These are phyloP conservation scores for Leptonema lineaticorne DNA, from an alignment of 1,140 invertebrate genomes.

Conservation along the genomic window DNA sequence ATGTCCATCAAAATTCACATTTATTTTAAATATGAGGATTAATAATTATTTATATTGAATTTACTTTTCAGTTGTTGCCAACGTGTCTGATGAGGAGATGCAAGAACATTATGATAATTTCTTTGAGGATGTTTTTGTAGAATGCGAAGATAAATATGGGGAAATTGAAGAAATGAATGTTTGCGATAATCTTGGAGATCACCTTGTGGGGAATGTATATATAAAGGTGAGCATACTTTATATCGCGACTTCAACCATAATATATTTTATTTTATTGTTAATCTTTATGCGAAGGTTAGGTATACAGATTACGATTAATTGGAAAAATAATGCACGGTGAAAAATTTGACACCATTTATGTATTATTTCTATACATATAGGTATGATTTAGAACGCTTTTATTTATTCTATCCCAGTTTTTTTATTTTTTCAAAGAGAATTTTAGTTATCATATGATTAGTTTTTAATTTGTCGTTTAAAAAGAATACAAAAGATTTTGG, in stretches of 20 bases:
- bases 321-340: not conserved
- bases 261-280: constrained; percentile 6
- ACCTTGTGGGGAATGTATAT: constrained; percentile 97
- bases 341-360: not conserved
- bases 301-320: not conserved
- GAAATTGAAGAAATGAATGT: constrained; percentile 99
- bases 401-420: not conserved
- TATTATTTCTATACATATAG: not conserved
- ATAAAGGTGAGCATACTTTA: constrained; percentile 70
- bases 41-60: not conserved
- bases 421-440: not conserved
- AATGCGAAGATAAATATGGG: constrained; percentile 98
- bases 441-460: not conserved
- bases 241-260: too few relatives aligned
- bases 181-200: constrained; percentile 98
- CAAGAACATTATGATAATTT: constrained; percentile 99
- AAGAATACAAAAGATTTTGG: not conserved
- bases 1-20: too few relatives aligned
- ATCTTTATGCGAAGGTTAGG: not conserved
- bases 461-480: not conserved
- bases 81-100: constrained; percentile 96
- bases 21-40: too few relatives aligned
- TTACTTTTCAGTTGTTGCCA: constrained; percentile 70
- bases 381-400: not conserved
- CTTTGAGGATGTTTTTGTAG: constrained; percentile 98